Evolutionary conservation across 1,140 invertebrate genomes (phyloP).

Genomic region (Lepeophtheirus salmonis): DNA sequence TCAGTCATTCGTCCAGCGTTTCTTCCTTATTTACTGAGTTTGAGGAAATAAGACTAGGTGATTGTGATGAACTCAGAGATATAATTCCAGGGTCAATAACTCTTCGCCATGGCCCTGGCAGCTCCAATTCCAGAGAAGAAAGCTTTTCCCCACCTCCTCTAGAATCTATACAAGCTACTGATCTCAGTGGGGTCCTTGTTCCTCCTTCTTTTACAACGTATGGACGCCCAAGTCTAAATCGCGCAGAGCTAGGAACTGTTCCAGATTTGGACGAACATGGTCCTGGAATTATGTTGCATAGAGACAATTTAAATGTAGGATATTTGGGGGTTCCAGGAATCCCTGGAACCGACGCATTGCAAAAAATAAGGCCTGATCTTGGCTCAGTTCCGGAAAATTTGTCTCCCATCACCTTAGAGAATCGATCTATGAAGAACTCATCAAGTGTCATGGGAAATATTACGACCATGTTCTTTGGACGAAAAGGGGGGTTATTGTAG

Average conservation of each 20-base stretch:
- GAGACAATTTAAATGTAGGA: not conserved
- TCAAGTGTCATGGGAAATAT: not conserved
- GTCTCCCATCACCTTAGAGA: not conserved
- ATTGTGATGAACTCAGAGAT: not conserved
- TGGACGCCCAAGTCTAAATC: too few relatives aligned
- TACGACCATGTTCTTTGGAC: not conserved
- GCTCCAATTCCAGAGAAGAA: not conserved
- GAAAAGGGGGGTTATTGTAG: not conserved
- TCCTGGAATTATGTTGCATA: not conserved
- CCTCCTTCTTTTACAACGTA: not conserved
- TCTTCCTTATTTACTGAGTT: not conserved
- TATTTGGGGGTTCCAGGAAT: not conserved
- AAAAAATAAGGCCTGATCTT: not conserved
- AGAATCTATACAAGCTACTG: not conserved
- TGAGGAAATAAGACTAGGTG: not conserved
- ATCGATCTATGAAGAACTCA: not conserved
- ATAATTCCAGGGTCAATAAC: not conserved
- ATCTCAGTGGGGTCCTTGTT: not conserved
- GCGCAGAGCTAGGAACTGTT: too few relatives aligned
- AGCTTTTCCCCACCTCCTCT: not conserved
- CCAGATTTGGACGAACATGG: not conserved
- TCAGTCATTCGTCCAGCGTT: not conserved
- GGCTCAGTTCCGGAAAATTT: not conserved
- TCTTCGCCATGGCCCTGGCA: too few relatives aligned
- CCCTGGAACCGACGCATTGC: conserved; percentile 1